Evolutionary conservation across 2,888 invertebrate genomes (phyloP).

Genomic region (Malthinus seriepunctatus): DNA sequence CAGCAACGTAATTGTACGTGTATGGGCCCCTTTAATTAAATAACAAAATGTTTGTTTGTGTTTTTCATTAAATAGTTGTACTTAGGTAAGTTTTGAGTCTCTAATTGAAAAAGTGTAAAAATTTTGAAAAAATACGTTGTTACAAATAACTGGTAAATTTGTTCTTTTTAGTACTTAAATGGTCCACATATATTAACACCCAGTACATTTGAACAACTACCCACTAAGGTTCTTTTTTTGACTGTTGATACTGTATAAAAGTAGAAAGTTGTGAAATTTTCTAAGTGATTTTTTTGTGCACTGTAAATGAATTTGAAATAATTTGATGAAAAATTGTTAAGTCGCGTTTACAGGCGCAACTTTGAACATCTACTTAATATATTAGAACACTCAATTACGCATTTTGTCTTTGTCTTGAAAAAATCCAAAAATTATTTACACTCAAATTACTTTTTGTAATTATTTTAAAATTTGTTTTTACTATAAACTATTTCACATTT

Average conservation of each 20-base stretch:
- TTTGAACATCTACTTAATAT: too few relatives aligned
- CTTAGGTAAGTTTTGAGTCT: background rate
- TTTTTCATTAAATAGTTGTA: background rate
- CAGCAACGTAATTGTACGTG: too few relatives aligned
- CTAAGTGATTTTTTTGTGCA: constrained; percentile 13
- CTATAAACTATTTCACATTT: constrained; percentile 27
- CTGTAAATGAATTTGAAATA: constrained; percentile 7
- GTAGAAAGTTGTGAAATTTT: constrained; percentile 40
- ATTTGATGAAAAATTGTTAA: background rate
- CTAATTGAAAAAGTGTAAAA: constrained; percentile 10
- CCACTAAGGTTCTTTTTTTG: constrained; percentile 21
- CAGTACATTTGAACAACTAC: constrained; percentile 38
- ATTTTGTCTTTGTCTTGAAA: too few relatives aligned
- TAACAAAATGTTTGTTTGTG: constrained; percentile 7
- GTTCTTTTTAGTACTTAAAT: constrained; percentile 30
- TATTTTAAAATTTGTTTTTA: constrained; percentile 1
- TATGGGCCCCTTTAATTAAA: background rate
- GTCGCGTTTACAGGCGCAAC: background rate
- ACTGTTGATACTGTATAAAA: constrained; percentile 40
- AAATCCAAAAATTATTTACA: constrained; percentile 1
- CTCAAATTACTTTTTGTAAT: background rate
- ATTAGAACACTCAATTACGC: too few relatives aligned
- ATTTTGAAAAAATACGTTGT: constrained; percentile 11
- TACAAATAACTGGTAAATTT: constrained; percentile 12
- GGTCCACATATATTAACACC: constrained; percentile 50